phyloP scores from a whole-genome alignment of 2,113 vertebrate species.

The Delphinus delphis region DNA sequence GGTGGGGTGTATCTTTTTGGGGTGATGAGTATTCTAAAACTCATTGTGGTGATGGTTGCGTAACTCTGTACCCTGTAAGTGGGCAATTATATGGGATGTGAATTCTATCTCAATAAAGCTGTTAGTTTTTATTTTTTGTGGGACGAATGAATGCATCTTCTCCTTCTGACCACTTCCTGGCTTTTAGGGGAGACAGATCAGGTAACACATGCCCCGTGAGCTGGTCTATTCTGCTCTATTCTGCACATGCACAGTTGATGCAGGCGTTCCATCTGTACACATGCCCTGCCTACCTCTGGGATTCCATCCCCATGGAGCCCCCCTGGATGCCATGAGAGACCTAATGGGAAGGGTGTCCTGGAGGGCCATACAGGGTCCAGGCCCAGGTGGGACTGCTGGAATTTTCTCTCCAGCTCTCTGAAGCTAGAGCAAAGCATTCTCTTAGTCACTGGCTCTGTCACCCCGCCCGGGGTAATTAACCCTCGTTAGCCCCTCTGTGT shows the following conservation, averaged over 20 bases:
- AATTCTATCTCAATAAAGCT: background rate
- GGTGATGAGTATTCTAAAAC: background rate
- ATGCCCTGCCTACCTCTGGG: rapidly evolving
- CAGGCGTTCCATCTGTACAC: too few species aligned
- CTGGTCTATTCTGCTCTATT: background rate
- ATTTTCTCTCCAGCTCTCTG: background rate
- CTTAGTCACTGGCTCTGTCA: conserved; percentile 12
- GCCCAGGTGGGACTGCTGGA: background rate
- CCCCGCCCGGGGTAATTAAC: conserved; percentile 31
- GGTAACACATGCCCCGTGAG: too few species aligned
- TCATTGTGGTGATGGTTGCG: background rate
- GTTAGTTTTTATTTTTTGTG: background rate
- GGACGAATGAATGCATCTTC: background rate
- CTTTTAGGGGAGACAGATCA: background rate
- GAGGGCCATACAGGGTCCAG: background rate
- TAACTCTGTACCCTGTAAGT: background rate
- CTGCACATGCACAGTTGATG: background rate
- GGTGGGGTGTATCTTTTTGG: background rate
- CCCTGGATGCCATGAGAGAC: background rate
- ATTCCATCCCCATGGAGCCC: background rate
- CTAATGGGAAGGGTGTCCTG: background rate
- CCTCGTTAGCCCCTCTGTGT: background rate
- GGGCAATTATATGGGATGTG: too few species aligned
- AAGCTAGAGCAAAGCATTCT: background rate
- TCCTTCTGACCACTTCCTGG: background rate